Evolutionary conservation across 2,113 vertebrate species (phyloP).

Genomic region (Oriolus oriolus): DNA sequence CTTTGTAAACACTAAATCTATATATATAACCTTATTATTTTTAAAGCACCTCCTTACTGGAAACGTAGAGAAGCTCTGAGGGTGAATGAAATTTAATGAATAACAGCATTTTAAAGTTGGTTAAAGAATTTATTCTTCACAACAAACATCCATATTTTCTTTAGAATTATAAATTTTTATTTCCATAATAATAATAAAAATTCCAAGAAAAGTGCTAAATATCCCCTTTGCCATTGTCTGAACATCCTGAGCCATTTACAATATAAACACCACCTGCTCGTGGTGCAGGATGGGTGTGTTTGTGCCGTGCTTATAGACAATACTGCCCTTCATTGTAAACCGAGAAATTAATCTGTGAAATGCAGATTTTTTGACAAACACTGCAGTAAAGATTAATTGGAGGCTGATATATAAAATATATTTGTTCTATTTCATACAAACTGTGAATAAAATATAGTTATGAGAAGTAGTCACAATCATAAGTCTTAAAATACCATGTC

Average conservation of each 20-base stretch:
- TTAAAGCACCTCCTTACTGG: neutral
- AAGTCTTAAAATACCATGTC: neutral
- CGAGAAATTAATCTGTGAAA: neutral
- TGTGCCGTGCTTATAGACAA: neutral
- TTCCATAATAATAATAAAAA: neutral
- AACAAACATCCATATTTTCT: neutral
- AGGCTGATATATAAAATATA: neutral
- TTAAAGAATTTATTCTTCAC: conserved; percentile 26
- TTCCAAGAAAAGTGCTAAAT: neutral
- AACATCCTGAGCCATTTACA: neutral
- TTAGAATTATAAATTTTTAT: neutral
- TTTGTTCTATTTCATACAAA: neutral
- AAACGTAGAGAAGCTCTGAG: neutral
- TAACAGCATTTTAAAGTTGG: neutral
- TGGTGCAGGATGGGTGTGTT: neutral
- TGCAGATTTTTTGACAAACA: neutral
- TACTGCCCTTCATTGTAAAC: neutral
- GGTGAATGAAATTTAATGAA: neutral
- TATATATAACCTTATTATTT: neutral
- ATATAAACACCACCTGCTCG: neutral
- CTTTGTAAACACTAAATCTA: neutral
- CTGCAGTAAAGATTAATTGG: neutral
- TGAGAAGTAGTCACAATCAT: neutral
- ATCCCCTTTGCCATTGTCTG: neutral
- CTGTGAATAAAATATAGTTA: neutral